Evolutionary conservation across 2,113 vertebrate genomes (phyloP).

Genomic region (Periophthalmus modestus): DNA sequence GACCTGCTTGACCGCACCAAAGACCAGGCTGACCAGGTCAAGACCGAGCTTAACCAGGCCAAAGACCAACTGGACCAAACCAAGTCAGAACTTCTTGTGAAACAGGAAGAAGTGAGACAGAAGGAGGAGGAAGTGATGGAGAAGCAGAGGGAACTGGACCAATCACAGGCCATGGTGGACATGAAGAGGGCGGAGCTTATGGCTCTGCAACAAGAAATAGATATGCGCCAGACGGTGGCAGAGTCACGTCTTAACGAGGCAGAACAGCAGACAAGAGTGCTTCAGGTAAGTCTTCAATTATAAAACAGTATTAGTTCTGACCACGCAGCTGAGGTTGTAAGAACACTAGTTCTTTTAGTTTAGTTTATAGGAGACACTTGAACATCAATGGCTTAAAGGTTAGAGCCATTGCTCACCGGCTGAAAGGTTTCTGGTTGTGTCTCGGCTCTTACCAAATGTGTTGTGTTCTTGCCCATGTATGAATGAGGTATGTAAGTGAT

Average conservation of each 20-base stretch:
- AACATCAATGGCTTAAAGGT: background rate
- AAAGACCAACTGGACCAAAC: background rate
- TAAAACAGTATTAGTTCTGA: background rate
- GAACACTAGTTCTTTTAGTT: too few species aligned
- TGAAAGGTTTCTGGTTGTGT: too few species aligned
- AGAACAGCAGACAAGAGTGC: background rate
- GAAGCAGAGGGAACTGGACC: background rate
- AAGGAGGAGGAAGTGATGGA: background rate
- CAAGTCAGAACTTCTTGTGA: background rate
- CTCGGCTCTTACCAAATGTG: too few species aligned
- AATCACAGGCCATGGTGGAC: background rate
- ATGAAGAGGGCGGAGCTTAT: conserved; percentile 2
- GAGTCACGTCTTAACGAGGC: background rate
- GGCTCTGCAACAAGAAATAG: conserved; percentile 23
- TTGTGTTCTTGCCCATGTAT: too few species aligned
- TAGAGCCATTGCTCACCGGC: too few species aligned
- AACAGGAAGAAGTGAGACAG: background rate
- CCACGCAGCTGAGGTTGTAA: too few species aligned
- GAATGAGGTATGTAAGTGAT: too few species aligned
- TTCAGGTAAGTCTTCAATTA: conserved; percentile 22
- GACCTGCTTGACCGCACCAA: background rate
- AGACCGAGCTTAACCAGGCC: background rate
- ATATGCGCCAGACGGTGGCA: background rate
- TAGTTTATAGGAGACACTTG: background rate
- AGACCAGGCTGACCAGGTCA: background rate